A percentile compares a stretch with the other conserved stretches of the same genome.
Conservation (phyloP, 2,113 vertebrate species). For the Hassar affinis region DNA sequence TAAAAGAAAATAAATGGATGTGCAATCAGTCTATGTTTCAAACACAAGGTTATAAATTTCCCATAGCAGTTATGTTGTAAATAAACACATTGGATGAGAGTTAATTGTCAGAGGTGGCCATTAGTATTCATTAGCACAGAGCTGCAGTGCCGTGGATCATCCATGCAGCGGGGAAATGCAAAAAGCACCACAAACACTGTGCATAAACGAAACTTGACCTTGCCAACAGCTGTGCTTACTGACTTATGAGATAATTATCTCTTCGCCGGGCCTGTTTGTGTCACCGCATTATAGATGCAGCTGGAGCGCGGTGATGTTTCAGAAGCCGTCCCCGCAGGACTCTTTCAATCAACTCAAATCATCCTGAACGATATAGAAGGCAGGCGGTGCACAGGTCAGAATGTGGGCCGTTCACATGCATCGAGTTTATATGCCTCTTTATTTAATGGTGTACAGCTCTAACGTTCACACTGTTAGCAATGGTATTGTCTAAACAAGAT, state of each 20-base stretch:
- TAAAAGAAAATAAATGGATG: not conserved
- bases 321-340: conserved; percentile 51
- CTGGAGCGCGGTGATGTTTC: conserved; percentile 52
- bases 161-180: conserved; percentile 62
- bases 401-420: conserved; percentile 15
- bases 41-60: conserved; percentile 13
- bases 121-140: conserved; percentile 70
- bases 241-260: conserved; percentile 76
- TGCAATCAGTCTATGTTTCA: not conserved
- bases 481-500: not conserved
- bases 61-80: conserved; percentile 43
- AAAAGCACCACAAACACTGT: conserved; percentile 54
- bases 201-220: conserved; percentile 72
- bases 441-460: conserved; percentile 17
- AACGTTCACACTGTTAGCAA: not conserved
- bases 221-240: conserved; percentile 73
- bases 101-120: conserved; percentile 65
- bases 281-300: conserved; percentile 59
- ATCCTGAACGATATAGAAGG: conserved; percentile 45
- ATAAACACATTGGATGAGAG: conserved; percentile 69
- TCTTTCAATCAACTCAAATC: conserved; percentile 57
- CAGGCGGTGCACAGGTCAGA: not conserved
- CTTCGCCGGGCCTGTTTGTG: conserved; percentile 58
- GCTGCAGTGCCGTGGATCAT: conserved; percentile 59
- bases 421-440: conserved; percentile 12